A percentile compares a stretch with the other conserved stretches of the same genome.
phyloP scores from a whole-genome alignment of 1,140 invertebrate genomes.

The Scaptomyza montana region DNA sequence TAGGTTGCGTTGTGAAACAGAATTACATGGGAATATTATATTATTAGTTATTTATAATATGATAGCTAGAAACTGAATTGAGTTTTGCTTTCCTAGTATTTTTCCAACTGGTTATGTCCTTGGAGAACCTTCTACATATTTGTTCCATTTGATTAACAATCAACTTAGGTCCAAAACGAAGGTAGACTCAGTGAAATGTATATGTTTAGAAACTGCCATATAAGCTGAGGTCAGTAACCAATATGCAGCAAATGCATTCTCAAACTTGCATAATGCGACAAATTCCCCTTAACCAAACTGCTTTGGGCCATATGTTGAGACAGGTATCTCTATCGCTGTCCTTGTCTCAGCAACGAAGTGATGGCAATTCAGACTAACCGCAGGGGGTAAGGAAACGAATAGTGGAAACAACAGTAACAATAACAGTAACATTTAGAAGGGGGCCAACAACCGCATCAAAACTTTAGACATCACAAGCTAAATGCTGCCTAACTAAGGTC shows the following conservation, averaged over 20 bases:
- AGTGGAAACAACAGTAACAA: neutral
- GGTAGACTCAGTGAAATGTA: slow-evolving; percentile 3
- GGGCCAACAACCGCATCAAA: slow-evolving; percentile 46
- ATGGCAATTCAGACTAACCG: slow-evolving; percentile 17
- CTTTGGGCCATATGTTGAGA: neutral
- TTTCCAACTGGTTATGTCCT: too few species aligned
- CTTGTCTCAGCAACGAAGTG: slow-evolving; percentile 9
- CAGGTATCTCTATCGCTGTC: neutral
- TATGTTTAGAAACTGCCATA: neutral
- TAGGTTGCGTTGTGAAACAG: too few species aligned
- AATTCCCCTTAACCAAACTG: slow-evolving; percentile 18
- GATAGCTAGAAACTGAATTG: too few species aligned
- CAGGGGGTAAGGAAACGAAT: neutral
- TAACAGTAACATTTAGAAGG: slow-evolving; percentile 6
- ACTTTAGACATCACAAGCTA: slow-evolving; percentile 62
- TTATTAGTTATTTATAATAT: too few species aligned
- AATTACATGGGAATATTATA: too few species aligned
- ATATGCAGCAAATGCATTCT: slow-evolving; percentile 42
- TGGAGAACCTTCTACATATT: slow-evolving; percentile 6
- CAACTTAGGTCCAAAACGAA: slow-evolving; percentile 23
- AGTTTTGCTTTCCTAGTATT: too few species aligned
- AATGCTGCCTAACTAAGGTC: slow-evolving; percentile 42
- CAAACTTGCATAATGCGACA: slow-evolving; percentile 57
- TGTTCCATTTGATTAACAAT: slow-evolving; percentile 27
- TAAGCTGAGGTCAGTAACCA: slow-evolving; percentile 39